phyloP scores from a whole-genome alignment of 64 coral and sea anemone genomes.

The Pocillopora damicornis region DNA sequence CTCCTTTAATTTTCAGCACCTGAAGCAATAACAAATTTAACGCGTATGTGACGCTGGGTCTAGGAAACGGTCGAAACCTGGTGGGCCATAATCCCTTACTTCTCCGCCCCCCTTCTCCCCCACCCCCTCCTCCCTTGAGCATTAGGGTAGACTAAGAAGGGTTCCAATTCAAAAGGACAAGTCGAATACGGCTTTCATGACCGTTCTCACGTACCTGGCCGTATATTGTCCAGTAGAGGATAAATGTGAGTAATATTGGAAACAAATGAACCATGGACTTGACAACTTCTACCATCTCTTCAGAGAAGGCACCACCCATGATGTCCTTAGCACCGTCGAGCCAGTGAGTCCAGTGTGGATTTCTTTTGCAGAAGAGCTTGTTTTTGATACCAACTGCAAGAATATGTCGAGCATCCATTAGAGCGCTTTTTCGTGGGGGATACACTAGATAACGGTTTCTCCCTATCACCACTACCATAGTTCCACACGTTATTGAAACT shows the following conservation, averaged over 20 bases:
- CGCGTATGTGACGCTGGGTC: no score
- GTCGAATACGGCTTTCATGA: no score
- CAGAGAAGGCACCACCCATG: constrained; percentile 54
- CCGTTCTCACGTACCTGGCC: constrained; percentile 48
- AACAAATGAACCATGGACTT: constrained; percentile 64
- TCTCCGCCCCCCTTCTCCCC: no score
- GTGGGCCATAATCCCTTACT: no score
- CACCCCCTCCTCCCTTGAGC: no score
- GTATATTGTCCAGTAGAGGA: constrained; percentile 76
- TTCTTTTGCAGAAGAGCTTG: neutral
- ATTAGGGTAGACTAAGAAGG: no score
- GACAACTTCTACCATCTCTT: constrained; percentile 59
- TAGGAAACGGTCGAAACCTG: no score
- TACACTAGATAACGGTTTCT: constrained; percentile 47
- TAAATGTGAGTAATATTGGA: constrained; percentile 61
- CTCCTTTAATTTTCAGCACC: no score
- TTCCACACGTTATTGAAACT: constrained; percentile 50
- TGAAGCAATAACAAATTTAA: no score
- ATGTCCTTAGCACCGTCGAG: constrained; percentile 51
- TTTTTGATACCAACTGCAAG: constrained; percentile 42
- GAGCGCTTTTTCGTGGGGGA: constrained; percentile 45
- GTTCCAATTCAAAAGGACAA: no score
- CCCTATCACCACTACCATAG: constrained; percentile 45
- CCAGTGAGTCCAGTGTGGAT: neutral
- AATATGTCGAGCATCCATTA: constrained; percentile 43